Conservation (phyloP, 2,888 invertebrate genomes). For the Serrognathus titanus region DNA sequence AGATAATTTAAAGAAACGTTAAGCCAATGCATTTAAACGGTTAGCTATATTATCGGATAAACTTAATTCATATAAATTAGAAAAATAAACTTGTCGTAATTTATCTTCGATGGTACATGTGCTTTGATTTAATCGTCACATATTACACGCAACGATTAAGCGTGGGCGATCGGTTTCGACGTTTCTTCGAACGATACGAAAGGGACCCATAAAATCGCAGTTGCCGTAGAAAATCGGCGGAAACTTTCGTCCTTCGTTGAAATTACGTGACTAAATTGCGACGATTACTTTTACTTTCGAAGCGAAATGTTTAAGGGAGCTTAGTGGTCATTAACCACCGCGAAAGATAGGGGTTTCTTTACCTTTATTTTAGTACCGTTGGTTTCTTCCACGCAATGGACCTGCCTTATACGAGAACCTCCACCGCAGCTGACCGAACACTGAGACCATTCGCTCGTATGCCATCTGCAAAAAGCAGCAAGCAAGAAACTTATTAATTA, state of each 20-base stretch:
- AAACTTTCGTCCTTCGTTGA: conserved; percentile 11
- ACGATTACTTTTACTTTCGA: conserved; percentile 4
- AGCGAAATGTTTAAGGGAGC: not conserved
- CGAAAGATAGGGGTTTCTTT: conserved; percentile 33
- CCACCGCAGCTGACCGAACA: conserved; percentile 87
- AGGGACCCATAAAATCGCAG: conserved; percentile 17
- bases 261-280: conserved; percentile 19
- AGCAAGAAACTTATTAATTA: too few species aligned
- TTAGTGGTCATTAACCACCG: not conserved
- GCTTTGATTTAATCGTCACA: too few species aligned
- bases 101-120: too few species aligned
- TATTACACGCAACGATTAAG: too few species aligned
- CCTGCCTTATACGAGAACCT: conserved; percentile 74
- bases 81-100: too few species aligned
- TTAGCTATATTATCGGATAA: too few species aligned
- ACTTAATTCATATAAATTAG: too few species aligned
- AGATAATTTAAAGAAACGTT: too few species aligned
- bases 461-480: conserved; percentile 64
- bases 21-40: too few species aligned
- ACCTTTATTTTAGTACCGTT: conserved; percentile 77
- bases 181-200: conserved; percentile 2
- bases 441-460: conserved; percentile 81
- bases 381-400: conserved; percentile 80
- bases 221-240: conserved; percentile 9
- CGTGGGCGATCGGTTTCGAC: not conserved